Percentiles rank a stretch among this genome's conserved stretches.
Conservation (phyloP, 2,888 invertebrate species). For the Diaperis boleti region DNA sequence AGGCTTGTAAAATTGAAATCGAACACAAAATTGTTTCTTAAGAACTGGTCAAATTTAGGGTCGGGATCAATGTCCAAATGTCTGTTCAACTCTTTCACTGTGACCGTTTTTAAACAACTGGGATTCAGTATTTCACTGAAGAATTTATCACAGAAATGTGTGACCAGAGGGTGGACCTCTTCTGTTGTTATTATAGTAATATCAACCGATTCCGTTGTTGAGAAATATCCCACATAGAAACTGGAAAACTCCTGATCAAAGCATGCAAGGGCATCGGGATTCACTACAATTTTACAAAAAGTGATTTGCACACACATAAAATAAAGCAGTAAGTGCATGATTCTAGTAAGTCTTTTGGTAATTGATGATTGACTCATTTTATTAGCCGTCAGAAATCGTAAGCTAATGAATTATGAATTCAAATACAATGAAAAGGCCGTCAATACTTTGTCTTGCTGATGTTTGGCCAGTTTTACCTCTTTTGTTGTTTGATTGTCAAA, state of each 20-base stretch:
- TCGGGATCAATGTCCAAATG: conserved; percentile 3
- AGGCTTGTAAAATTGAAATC: conserved; percentile 23
- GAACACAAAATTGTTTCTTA: conserved; percentile 12
- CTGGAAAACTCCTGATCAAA: conserved; percentile 3
- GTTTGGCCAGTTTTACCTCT: too few species aligned
- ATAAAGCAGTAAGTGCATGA: too few species aligned
- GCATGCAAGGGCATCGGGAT: neutral
- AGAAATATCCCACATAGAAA: conserved; percentile 8
- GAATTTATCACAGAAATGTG: conserved; percentile 7
- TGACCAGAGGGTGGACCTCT: neutral
- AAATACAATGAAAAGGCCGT: too few species aligned
- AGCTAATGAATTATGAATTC: too few species aligned
- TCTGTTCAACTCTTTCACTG: neutral
- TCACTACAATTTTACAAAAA: neutral
- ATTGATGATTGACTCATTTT: too few species aligned
- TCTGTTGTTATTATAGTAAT: neutral
- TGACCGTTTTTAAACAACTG: too few species aligned
- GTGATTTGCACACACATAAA: neutral
- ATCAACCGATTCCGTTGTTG: neutral
- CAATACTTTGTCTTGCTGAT: too few species aligned
- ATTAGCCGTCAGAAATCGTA: too few species aligned
- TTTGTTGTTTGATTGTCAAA: too few species aligned
- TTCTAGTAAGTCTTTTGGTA: too few species aligned
- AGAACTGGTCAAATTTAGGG: conserved; percentile 8
- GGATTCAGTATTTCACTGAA: neutral